phyloP scores from a whole-genome alignment of 2,113 vertebrate genomes.

The Canis aureus region DNA sequence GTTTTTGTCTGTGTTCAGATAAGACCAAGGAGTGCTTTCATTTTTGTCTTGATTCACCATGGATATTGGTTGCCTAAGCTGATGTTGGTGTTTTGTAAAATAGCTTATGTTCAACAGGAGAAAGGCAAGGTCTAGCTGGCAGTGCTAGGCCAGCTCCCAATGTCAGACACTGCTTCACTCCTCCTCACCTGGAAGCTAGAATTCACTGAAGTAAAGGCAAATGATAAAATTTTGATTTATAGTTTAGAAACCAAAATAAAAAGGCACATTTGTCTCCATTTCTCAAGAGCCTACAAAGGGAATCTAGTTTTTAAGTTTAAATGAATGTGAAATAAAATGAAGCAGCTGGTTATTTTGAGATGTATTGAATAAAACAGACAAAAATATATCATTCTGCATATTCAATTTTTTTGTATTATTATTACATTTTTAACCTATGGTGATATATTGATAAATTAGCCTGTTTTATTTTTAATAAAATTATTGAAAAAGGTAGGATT shows the following conservation, averaged over 20 bases:
- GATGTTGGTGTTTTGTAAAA: not conserved
- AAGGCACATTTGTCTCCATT: not conserved
- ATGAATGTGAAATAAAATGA: not conserved
- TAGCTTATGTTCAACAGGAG: not conserved
- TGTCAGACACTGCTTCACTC: not conserved
- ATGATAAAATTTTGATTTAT: not conserved
- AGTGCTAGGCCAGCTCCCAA: not conserved
- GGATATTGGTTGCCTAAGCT: not conserved
- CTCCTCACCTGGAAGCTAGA: not conserved
- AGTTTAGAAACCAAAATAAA: slow-evolving; percentile 12
- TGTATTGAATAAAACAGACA: not conserved
- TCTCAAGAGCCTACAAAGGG: slow-evolving; percentile 4
- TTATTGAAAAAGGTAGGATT: not conserved
- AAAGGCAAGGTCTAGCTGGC: not conserved
- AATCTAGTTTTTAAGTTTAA: slow-evolving; percentile 16
- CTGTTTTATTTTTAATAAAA: not conserved
- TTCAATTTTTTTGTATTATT: not conserved
- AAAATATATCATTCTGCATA: not conserved
- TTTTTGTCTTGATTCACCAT: not conserved
- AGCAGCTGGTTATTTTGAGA: not conserved
- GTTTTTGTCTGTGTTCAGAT: not conserved
- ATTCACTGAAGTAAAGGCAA: not conserved
- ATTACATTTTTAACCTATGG: not conserved
- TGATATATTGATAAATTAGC: not conserved
- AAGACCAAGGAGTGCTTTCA: not conserved